Evolutionary conservation across 2,888 invertebrate species (phyloP).

Genomic region (Drosophila longiperda): DNA sequence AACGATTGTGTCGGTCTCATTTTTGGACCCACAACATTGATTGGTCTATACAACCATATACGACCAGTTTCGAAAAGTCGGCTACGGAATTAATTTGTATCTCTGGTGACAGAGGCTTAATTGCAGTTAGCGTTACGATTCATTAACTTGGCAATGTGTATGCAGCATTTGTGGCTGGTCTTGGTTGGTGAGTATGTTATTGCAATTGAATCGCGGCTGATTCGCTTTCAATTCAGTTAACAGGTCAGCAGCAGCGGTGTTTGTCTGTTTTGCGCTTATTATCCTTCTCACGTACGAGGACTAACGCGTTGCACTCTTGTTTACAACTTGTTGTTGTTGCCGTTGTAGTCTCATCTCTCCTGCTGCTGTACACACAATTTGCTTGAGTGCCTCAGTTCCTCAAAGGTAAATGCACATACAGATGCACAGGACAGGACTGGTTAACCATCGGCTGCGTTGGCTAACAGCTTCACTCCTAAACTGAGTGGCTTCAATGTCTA

Average conservation of each 20-base stretch:
- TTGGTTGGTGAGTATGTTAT: conserved; percentile 16
- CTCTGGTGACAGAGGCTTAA: conserved; percentile 29
- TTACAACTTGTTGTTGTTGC: conserved; percentile 29
- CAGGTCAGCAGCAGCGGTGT: conserved; percentile 29
- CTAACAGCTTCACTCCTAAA: conserved; percentile 6
- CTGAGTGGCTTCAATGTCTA: conserved; percentile 16
- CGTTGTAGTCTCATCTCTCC: conserved; percentile 21
- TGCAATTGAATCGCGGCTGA: conserved; percentile 18
- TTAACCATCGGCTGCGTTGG: conserved; percentile 21
- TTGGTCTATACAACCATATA: conserved; percentile 24
- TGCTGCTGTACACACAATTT: conserved; percentile 55
- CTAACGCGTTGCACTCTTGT: conserved; percentile 47
- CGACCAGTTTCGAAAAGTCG: conserved; percentile 16
- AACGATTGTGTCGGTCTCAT: conserved; percentile 58
- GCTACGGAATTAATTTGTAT: conserved; percentile 61
- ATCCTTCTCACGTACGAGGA: conserved; percentile 57
- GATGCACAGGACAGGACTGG: conserved; percentile 5
- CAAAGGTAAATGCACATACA: conserved; percentile 48
- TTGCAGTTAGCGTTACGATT: conserved; percentile 43
- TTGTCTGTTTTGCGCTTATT: conserved; percentile 39
- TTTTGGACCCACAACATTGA: conserved; percentile 53
- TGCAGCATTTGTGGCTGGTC: conserved; percentile 10
- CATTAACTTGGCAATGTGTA: conserved; percentile 44
- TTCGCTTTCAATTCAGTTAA: conserved; percentile 55
- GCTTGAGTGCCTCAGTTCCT: conserved; percentile 60